Conservation (phyloP, 2,888 invertebrate species). For the Rambutsinella grinnellia region DNA sequence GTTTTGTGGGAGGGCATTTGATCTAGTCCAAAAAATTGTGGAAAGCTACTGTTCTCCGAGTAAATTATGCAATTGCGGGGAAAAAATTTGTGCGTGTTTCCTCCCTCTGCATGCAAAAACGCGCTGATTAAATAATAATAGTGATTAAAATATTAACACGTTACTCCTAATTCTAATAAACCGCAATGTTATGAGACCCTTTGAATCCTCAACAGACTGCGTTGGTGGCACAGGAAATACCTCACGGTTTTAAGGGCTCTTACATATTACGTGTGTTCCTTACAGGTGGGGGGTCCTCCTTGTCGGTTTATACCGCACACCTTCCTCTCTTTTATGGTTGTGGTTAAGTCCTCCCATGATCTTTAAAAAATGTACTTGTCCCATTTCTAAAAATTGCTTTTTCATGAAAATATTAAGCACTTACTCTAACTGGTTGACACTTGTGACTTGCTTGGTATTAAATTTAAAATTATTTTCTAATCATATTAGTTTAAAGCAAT, state of each 20-base stretch:
- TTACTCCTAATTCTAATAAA: neutral
- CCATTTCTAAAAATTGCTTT: constrained; percentile 35
- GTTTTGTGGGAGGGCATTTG: neutral
- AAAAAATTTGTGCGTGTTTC: too few relatives aligned
- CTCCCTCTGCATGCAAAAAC: too few relatives aligned
- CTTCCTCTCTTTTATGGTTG: neutral
- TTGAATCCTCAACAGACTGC: constrained; percentile 17
- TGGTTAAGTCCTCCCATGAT: neutral
- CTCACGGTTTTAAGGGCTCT: constrained; percentile 53
- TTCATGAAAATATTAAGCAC: constrained; percentile 22
- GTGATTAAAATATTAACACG: too few relatives aligned
- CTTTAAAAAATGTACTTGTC: constrained; percentile 35
- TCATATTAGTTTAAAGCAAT: too few relatives aligned
- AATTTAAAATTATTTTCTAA: too few relatives aligned
- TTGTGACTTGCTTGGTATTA: too few relatives aligned
- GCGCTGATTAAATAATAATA: too few relatives aligned
- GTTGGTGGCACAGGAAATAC: constrained; percentile 56
- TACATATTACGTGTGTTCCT: constrained; percentile 48
- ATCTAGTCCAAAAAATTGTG: too few relatives aligned
- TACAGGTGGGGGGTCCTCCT: constrained; percentile 52
- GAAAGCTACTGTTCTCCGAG: too few relatives aligned
- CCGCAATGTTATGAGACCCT: neutral
- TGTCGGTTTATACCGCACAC: constrained; percentile 50
- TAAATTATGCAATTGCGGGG: too few relatives aligned
- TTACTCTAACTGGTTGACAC: too few relatives aligned